phyloP scores from a whole-genome alignment of 2,797 vertebrate genomes.

The Falco rusticolus region DNA sequence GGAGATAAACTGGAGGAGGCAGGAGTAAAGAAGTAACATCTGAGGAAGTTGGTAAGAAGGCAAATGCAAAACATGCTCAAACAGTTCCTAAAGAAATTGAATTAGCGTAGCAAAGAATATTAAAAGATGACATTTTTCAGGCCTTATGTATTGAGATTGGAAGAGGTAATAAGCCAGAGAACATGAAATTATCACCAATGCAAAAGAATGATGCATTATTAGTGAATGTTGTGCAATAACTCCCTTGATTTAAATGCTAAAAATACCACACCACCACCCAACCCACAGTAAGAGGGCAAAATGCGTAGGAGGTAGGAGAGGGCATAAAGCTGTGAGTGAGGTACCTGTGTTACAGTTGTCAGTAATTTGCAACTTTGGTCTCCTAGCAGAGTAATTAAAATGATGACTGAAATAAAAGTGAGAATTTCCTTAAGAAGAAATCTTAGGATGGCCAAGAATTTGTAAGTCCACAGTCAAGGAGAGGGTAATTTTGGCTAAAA shows the following conservation, averaged over 20 bases:
- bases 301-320: neutral
- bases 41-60: neutral
- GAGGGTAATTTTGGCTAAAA: neutral
- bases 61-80: neutral
- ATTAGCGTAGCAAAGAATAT: neutral
- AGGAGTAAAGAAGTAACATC: neutral
- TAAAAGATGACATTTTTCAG: neutral
- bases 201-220: neutral
- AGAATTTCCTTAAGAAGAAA: neutral
- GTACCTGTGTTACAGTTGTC: neutral
- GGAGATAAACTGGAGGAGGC: neutral
- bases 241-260: neutral
- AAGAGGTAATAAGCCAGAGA: neutral
- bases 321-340: neutral
- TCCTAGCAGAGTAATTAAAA: neutral
- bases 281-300: neutral
- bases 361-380: neutral
- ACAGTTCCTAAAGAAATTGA: neutral
- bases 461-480: neutral
- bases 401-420: neutral
- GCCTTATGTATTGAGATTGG: neutral
- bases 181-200: neutral
- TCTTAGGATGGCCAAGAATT: neutral
- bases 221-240: neutral
- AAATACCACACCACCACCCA: neutral